These are phyloP conservation scores for Rhipidura dahli DNA, from an alignment of 2,113 vertebrate genomes.

Conservation along the genomic window DNA sequence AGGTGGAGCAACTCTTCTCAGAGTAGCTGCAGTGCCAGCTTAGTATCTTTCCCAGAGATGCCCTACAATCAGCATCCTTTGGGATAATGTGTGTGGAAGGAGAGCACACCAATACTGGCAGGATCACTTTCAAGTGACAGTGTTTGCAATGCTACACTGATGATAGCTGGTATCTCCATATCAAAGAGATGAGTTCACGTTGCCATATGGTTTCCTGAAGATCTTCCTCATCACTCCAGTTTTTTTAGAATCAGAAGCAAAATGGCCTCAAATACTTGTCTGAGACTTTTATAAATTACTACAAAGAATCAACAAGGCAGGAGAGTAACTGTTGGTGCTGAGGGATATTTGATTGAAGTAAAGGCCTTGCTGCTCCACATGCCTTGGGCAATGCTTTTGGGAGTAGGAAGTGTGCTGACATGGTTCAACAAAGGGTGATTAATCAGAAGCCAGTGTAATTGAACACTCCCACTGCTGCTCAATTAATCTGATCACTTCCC, in stretches of 20 bases:
- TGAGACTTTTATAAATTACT: neutral
- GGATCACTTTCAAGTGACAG: neutral
- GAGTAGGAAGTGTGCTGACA: neutral
- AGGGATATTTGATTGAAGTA: neutral
- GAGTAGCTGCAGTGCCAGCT: neutral
- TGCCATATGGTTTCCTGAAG: neutral
- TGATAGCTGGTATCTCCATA: fast-evolving
- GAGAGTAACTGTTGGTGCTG: neutral
- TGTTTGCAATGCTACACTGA: neutral
- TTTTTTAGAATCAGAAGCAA: neutral
- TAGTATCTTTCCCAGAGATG: neutral
- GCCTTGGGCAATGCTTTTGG: neutral
- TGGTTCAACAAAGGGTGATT: neutral
- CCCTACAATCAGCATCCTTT: neutral
- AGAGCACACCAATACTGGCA: neutral
- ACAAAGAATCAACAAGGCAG: neutral
- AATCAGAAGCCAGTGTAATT: neutral
- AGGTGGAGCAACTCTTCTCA: neutral
- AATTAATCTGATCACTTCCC: neutral
- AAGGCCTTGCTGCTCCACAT: neutral
- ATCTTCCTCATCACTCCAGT: neutral
- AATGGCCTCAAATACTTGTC: neutral
- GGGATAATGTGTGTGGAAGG: neutral
- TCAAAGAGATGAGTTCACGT: fast-evolving
- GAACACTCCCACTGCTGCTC: conserved; percentile 7